Evolutionary conservation across 2,888 invertebrate genomes (phyloP), one percentile per base, ranked within the genome.

Genomic region (Drosophila cyrtoloma): DNA sequence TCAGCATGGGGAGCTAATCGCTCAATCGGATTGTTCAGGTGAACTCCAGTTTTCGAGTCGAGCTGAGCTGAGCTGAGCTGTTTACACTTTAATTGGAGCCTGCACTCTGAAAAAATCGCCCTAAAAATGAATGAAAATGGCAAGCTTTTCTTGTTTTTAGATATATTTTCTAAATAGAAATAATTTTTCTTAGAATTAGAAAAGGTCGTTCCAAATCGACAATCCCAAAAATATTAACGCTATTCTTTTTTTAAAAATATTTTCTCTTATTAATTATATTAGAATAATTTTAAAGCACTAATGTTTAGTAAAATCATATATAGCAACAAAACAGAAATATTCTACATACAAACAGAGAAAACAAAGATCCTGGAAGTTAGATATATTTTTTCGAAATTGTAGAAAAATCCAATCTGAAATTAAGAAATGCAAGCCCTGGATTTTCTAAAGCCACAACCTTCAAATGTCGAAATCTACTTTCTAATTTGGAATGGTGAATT

Each of bases 41-140:
- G 26, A 22, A 56, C 28, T 55, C n/a, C 62, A 71, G 65, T 58
- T 53, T 19, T 35, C 69, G 75, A 78, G 56, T 66, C 53, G 47
- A 28, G 22, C 62, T 30, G 10, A 16, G 19, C 62, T n/a, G 10
- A 16, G 19, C 26, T 19, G 35, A 51, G 33, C 26, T 59, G 82
- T 76, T 86, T 87, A 85, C 89, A 89, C 84, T 58, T 84, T 85
- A 89, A 89, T 89, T 84, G 89, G 16, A 71, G 75, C 32, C 47
- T 47, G 14, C 47, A 47, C 47, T 47, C 22, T 7, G 22, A 44
- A 12, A 42, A 42, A 44, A 44, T 10, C n/a, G 10, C 5, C 5
- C n/a, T 4, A 4, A n/a, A 39, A 26, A 26, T 26, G 26, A 26
- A 26, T 26, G 26, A 26, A n/a, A 39, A 19, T 10, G 4, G 1